phyloP scores from a whole-genome alignment of 1,140 invertebrate genomes.

The Eriocheir sinensis region DNA sequence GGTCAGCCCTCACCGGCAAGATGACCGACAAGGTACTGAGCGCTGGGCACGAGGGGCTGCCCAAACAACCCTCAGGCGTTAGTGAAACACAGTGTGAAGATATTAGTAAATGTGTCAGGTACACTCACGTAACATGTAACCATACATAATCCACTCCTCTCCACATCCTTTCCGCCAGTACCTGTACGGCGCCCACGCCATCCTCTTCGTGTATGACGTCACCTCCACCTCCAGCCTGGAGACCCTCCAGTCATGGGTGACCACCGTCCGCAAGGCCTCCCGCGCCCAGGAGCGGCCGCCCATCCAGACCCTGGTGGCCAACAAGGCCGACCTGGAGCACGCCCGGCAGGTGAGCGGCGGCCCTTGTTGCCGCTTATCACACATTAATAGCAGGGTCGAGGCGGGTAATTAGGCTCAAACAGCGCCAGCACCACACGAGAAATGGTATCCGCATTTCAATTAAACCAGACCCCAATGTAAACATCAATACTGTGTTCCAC shows the following conservation, averaged over 20 bases:
- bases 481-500: neutral
- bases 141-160: too few relatives aligned
- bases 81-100: too few relatives aligned
- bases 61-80: too few relatives aligned
- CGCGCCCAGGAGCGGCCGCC: conserved; percentile 84
- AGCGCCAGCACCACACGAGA: neutral
- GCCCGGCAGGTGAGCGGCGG: conserved; percentile 67
- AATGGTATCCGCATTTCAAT: neutral
- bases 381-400: neutral
- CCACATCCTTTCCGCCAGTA: conserved; percentile 83
- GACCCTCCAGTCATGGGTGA: conserved; percentile 89
- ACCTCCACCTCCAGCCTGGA: conserved; percentile 92
- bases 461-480: neutral
- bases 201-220: conserved; percentile 93
- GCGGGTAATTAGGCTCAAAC: neutral
- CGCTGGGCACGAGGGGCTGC: neutral
- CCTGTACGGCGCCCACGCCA: conserved; percentile 82
- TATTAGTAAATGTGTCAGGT: too few relatives aligned
- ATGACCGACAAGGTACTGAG: conserved; percentile 88
- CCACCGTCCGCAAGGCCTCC: conserved; percentile 85
- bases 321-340: conserved; percentile 94
- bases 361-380: neutral
- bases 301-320: conserved; percentile 90
- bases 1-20: conserved; percentile 87
- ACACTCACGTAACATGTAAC: too few relatives aligned